Percentiles rank a stretch among this genome's conserved stretches.
Evolutionary conservation across 2,888 invertebrate genomes (phyloP).

Genomic region (Oasisia sp.): DNA sequence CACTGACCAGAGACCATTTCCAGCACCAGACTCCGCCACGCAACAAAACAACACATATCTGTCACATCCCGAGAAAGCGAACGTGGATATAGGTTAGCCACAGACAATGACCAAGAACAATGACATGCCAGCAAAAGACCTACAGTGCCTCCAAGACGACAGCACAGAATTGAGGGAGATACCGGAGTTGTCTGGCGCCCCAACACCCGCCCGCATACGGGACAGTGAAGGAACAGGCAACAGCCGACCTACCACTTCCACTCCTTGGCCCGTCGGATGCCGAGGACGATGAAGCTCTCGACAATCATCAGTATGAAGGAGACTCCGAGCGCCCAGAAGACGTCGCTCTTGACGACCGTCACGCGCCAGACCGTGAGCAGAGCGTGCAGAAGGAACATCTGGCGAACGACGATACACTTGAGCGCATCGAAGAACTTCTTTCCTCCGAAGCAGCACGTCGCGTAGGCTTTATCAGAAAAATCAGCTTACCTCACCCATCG

Average conservation of each 20-base stretch:
- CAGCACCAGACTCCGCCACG: too few species aligned
- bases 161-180: too few species aligned
- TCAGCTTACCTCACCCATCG: not conserved
- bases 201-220: too few species aligned
- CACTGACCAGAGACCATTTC: too few species aligned
- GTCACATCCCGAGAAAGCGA: too few species aligned
- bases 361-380: slow-evolving; percentile 49
- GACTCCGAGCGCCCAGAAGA: slow-evolving; percentile 46
- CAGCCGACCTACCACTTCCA: slow-evolving; percentile 50
- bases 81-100: too few species aligned
- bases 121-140: too few species aligned
- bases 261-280: slow-evolving; percentile 47
- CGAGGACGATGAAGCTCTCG: slow-evolving; percentile 45
- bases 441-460: not conserved
- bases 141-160: too few species aligned
- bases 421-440: slow-evolving; percentile 38
- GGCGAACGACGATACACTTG: slow-evolving; percentile 44
- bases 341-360: slow-evolving; percentile 36
- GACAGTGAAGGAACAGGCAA: too few species aligned
- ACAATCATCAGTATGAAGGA: slow-evolving; percentile 43
- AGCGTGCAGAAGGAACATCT: slow-evolving; percentile 46
- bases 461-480: not conserved
- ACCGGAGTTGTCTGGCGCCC: too few species aligned
- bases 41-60: too few species aligned
- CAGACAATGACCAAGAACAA: too few species aligned